Evolutionary conservation across 2,797 vertebrate species (phyloP).

Genomic region (Rhinatrema bivittatum): DNA sequence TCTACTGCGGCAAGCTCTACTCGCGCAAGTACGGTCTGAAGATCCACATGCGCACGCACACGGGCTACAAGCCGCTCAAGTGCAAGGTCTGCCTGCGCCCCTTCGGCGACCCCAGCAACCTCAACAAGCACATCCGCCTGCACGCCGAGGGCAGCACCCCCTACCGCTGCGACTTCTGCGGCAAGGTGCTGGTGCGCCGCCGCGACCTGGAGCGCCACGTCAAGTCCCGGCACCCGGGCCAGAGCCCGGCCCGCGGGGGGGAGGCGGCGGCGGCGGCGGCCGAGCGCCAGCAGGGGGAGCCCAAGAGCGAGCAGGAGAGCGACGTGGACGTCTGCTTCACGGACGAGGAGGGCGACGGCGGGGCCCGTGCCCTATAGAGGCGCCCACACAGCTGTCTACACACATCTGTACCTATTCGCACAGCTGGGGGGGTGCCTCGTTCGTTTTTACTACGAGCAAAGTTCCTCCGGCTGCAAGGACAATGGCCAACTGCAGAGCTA

Average conservation of each 20-base stretch:
- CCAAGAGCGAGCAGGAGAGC: constrained; percentile 41
- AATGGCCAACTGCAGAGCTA: too few relatives aligned
- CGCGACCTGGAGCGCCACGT: constrained; percentile 91
- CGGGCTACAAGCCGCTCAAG: constrained; percentile 95
- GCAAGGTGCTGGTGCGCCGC: constrained; percentile 89
- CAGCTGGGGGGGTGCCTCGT: too few relatives aligned
- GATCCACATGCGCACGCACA: constrained; percentile 98
- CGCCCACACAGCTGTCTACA: too few relatives aligned
- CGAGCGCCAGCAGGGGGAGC: constrained; percentile 23
- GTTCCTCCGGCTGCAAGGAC: too few relatives aligned
- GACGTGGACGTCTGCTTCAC: constrained; percentile 97
- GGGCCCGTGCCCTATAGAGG: constrained; percentile 17
- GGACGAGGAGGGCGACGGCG: constrained; percentile 79
- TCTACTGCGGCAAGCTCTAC: constrained; percentile 95
- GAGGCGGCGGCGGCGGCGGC: constrained; percentile 27
- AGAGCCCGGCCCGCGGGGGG: constrained; percentile 54
- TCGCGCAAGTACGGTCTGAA: constrained; percentile 96
- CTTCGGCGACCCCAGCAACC: constrained; percentile 94
- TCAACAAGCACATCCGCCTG: constrained; percentile 96
- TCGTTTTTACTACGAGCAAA: too few relatives aligned
- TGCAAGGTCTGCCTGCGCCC: constrained; percentile 94
- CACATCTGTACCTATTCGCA: too few relatives aligned
- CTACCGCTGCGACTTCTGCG: constrained; percentile 95
- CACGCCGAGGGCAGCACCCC: constrained; percentile 96
- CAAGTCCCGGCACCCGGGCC: constrained; percentile 91